Evolutionary conservation across 2,888 invertebrate genomes (phyloP).

Genomic region (Morpho helenor): DNA sequence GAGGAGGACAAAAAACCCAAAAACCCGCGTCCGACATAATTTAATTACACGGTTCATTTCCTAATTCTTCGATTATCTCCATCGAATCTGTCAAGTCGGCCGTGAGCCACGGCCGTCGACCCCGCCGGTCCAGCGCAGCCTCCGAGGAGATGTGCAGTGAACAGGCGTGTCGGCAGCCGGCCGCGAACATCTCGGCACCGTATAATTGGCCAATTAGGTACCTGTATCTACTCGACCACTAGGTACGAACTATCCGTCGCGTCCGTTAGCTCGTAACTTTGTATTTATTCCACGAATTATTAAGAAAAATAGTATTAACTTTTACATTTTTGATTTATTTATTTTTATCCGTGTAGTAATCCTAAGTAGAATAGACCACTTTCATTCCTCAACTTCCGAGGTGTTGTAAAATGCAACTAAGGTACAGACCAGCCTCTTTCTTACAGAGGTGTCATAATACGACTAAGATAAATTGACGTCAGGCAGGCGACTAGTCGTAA

Average conservation of each 20-base stretch:
- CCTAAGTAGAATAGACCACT: too few relatives aligned
- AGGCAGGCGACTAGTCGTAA: too few relatives aligned
- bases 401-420: too few relatives aligned
- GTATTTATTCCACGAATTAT: too few relatives aligned
- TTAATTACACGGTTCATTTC: constrained; percentile 23
- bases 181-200: constrained; percentile 11
- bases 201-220: constrained; percentile 22
- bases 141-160: background rate
- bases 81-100: constrained; percentile 1
- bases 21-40: constrained; percentile 17
- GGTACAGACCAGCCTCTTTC: too few relatives aligned
- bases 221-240: constrained; percentile 1
- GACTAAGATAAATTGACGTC: too few relatives aligned
- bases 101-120: constrained; percentile 16
- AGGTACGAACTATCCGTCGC: background rate
- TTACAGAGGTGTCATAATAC: too few relatives aligned
- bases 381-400: too few relatives aligned
- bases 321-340: too few relatives aligned
- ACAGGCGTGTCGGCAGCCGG: background rate
- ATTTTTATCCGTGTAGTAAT: too few relatives aligned
- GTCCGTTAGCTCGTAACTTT: constrained; percentile 6
- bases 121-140: background rate
- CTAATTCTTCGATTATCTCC: constrained; percentile 17
- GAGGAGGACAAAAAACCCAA: constrained; percentile 8
- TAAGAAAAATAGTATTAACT: too few relatives aligned